phyloP scores from a whole-genome alignment of 2,113 vertebrate species.

The Crotalus viridis region DNA sequence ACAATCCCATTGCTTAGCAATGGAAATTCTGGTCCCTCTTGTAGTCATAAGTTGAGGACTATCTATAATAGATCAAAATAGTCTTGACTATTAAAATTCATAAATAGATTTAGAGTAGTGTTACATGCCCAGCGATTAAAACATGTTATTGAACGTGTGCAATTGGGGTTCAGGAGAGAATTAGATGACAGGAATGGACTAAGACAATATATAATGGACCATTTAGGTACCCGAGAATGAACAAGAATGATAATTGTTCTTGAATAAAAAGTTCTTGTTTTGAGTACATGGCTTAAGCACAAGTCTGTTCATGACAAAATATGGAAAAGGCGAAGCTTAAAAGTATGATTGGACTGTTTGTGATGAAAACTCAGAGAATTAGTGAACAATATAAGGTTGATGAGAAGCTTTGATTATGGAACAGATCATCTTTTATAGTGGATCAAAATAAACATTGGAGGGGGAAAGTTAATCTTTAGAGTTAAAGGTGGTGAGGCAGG shows the following conservation, averaged over 20 bases:
- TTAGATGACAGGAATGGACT: not conserved
- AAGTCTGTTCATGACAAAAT: not conserved
- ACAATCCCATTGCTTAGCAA: not conserved
- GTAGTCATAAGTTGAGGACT: not conserved
- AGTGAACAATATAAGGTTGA: not conserved
- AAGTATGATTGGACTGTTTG: not conserved
- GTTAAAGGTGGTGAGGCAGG: not conserved
- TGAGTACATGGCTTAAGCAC: not conserved
- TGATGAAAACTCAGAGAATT: not conserved
- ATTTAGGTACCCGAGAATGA: not conserved
- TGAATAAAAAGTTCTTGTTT: not conserved
- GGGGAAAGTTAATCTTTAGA: not conserved
- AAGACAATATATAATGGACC: not conserved
- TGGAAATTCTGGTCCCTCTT: not conserved
- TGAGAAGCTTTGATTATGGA: not conserved
- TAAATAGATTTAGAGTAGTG: not conserved
- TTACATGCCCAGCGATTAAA: not conserved
- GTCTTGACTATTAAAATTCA: not conserved
- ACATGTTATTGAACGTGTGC: not conserved
- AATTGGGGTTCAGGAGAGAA: not conserved
- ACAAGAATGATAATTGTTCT: not conserved
- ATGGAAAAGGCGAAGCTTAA: not conserved
- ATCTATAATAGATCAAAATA: not conserved
- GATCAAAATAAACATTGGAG: not conserved
- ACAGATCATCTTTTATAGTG: not conserved